These are phyloP conservation scores for Salvelinus namaycush DNA, from an alignment of 2,113 vertebrate species.

Conservation along the genomic window DNA sequence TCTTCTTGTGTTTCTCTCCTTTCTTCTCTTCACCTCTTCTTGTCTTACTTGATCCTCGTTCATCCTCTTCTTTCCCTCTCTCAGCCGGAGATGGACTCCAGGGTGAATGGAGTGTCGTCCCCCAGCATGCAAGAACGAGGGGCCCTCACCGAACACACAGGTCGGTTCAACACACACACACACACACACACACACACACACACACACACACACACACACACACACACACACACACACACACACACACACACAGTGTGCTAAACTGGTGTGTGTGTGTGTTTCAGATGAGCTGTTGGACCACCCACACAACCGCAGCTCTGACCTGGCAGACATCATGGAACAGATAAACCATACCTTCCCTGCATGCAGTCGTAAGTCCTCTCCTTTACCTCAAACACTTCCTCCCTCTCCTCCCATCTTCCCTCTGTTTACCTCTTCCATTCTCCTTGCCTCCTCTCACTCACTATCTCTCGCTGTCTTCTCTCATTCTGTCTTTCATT, in stretches of 20 bases:
- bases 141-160: constrained; percentile 80
- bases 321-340: constrained; percentile 94
- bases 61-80: constrained; percentile 14
- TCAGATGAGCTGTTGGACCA: constrained; percentile 85
- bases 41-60: not conserved
- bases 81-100: constrained; percentile 86
- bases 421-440: not conserved
- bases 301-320: constrained; percentile 83
- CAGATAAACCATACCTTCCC: constrained; percentile 95
- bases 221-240: constrained; percentile 3
- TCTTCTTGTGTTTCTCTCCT: not conserved
- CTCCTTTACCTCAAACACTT: not conserved
- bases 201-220: constrained; percentile 1
- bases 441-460: not conserved
- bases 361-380: constrained; percentile 88
- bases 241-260: constrained; percentile 4
- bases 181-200: constrained; percentile 1
- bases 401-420: not conserved
- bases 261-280: constrained; percentile 20
- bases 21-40: not conserved
- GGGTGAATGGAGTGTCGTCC: constrained; percentile 84
- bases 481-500: not conserved
- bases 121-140: constrained; percentile 77
- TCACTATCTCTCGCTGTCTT: not conserved
- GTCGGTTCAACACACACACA: constrained; percentile 63